These are phyloP conservation scores for Mormyrops boulengeri DNA, from an alignment of 2,797 vertebrate species.

Conservation along the genomic window DNA sequence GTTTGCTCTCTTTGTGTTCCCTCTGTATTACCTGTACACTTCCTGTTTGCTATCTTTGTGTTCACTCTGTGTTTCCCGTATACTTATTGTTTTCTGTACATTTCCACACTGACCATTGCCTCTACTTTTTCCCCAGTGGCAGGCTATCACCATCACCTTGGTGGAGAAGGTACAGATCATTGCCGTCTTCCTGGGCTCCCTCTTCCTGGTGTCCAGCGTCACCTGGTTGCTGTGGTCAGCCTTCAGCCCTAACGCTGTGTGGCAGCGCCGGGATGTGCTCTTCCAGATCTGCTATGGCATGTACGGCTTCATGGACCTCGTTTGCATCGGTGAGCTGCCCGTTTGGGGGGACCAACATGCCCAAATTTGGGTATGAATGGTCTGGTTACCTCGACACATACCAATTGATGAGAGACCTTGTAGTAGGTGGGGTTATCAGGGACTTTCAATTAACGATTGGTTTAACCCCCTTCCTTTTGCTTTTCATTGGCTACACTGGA, in stretches of 20 bases:
- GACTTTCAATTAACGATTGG: background rate
- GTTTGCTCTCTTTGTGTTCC: background rate
- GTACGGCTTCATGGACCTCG: slow-evolving; percentile 93
- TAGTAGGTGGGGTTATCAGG: background rate
- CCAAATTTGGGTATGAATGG: background rate
- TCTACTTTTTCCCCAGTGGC: slow-evolving; percentile 69
- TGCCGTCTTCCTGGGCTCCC: slow-evolving; percentile 87
- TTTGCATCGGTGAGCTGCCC: slow-evolving; percentile 81
- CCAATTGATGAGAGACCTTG: background rate
- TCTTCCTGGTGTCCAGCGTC: slow-evolving; percentile 90
- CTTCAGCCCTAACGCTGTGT: slow-evolving; percentile 84
- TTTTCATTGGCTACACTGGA: background rate
- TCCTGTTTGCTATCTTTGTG: background rate
- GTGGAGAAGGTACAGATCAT: slow-evolving; percentile 97
- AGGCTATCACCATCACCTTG: slow-evolving; percentile 88
- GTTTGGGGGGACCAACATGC: background rate
- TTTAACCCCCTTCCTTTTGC: background rate
- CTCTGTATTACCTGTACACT: background rate
- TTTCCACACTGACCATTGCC: background rate
- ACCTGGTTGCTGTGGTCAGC: slow-evolving; percentile 94
- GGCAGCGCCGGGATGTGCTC: slow-evolving; percentile 90
- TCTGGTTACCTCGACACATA: background rate
- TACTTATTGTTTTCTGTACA: background rate
- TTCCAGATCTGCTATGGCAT: slow-evolving; percentile 94
- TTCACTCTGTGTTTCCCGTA: background rate